Base-by-base conservation (phyloP, 2,113 vertebrate genomes). In the Geothlypis trichas region DNA sequence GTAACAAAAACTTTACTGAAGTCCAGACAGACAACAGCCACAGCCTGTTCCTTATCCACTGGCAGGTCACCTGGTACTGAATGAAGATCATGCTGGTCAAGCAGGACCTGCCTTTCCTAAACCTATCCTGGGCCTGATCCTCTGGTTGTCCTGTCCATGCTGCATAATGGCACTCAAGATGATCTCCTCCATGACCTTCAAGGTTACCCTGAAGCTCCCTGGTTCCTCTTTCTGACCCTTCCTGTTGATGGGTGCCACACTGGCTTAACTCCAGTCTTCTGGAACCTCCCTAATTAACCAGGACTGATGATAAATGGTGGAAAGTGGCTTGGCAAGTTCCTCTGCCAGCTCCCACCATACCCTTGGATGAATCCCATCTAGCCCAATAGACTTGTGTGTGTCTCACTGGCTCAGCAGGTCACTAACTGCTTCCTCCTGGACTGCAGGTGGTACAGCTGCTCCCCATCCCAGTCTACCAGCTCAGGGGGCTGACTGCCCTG, bases 381-480 rank as follows among this genome's bases (percentile, higher is more conserved):
- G 17, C 22, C 46, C 37, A 44, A 37, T 2, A 44, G 46, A n/a
- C 23, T 15, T 0, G 0, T 39, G 55, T 27, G 19, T 39, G 19
- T 30, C n/a, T 54, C 31, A 62, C 23, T 46, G 33, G 23, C 33
- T 46, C 28, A 55, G 19, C 28, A 87, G 41, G 30, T 47, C 47
- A 46, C 47, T 37, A 27, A 33, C 14, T 62, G 16, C 23, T n/a
- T 71, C 19, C 24, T 79, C 33, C 47, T n/a, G 57, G 19, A 26
- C 2, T 9, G 23, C 30, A 55, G 19, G 28, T 11, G 66, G 4
- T 47, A 19, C 58, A 7, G 20, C 28, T 47, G 10, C 4, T 55
- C 41, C 13, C 13, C 49, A 41, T 57, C 20, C 13, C 7, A 5
- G 41, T 30, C 41, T 30, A 35, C 57, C 30, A 57, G 11, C 21